Conservation (phyloP, 2,888 invertebrate genomes). For the Nowickia ferox region DNA sequence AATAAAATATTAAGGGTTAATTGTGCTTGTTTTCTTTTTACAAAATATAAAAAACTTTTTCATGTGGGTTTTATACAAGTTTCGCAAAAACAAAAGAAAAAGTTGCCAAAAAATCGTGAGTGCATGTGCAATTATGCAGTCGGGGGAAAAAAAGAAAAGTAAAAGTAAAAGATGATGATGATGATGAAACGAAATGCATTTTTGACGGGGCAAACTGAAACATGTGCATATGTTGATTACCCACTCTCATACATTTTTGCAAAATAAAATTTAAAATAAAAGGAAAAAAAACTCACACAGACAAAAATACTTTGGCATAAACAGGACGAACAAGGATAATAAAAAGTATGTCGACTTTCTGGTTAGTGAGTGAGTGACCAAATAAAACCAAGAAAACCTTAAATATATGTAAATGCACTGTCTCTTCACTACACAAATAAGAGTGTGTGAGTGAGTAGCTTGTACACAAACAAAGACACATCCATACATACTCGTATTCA, state of each 20-base stretch:
- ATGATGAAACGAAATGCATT: constrained; percentile 64
- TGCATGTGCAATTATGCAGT: constrained; percentile 63
- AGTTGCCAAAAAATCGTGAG: constrained; percentile 52
- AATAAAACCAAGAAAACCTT: constrained; percentile 51
- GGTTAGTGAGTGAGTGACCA: constrained; percentile 48
- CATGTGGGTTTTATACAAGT: constrained; percentile 27
- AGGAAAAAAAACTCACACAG: neutral
- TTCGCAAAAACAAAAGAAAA: constrained; percentile 42
- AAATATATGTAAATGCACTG: constrained; percentile 42
- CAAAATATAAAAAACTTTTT: neutral
- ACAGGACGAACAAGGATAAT: constrained; percentile 62
- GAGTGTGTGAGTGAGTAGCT: constrained; percentile 6
- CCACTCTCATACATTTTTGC: constrained; percentile 49
- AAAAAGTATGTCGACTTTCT: constrained; percentile 60
- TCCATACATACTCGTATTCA: too few species aligned
- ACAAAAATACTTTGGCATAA: constrained; percentile 13
- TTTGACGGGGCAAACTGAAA: constrained; percentile 54
- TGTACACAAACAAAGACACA: neutral
- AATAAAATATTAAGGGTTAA: constrained; percentile 64
- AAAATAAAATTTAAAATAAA: constrained; percentile 26
- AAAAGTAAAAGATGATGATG: constrained; percentile 27
- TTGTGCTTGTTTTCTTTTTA: constrained; percentile 36
- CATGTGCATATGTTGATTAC: constrained; percentile 71
- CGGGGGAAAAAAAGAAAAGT: constrained; percentile 15
- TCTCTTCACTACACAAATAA: constrained; percentile 27